Percentiles rank a stretch among this genome's conserved stretches.
Conservation (phyloP, 1,140 invertebrate species). For the Anastrepha ludens region DNA sequence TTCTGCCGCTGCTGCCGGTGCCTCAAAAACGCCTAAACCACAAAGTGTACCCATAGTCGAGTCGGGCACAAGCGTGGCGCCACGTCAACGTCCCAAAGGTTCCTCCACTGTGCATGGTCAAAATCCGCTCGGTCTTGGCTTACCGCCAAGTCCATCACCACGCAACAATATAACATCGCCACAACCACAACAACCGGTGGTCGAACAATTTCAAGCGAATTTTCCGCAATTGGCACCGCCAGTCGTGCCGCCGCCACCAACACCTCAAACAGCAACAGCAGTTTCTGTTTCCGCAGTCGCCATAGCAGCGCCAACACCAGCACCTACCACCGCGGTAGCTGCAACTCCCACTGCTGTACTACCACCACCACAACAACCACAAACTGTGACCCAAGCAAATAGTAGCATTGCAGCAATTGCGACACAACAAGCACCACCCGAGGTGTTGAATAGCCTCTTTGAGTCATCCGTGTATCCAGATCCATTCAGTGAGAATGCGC, state of each 20-base stretch:
- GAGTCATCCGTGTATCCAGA: constrained; percentile 77
- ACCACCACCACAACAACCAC: constrained; percentile 1
- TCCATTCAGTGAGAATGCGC: constrained; percentile 77
- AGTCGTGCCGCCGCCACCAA: constrained; percentile 62
- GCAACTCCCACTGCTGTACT: constrained; percentile 62
- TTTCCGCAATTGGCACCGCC: constrained; percentile 70
- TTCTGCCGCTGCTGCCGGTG: constrained; percentile 74
- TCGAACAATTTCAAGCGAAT: constrained; percentile 73
- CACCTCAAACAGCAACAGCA: constrained; percentile 62
- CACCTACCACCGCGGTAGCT: constrained; percentile 19
- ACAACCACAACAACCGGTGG: constrained; percentile 68
- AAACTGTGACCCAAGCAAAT: neutral
- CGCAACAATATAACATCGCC: constrained; percentile 72
- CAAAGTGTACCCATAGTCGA: constrained; percentile 77
- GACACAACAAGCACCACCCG: constrained; percentile 14
- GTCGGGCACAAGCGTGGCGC: constrained; percentile 85
- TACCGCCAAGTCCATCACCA: constrained; percentile 75
- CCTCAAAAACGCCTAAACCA: constrained; percentile 69
- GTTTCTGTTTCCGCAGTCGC: constrained; percentile 63
- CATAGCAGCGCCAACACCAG: neutral
- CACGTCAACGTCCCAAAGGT: constrained; percentile 88
- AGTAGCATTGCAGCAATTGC: constrained; percentile 63
- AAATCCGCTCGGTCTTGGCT: constrained; percentile 74
- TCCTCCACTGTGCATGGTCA: constrained; percentile 73
- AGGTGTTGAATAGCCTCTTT: constrained; percentile 72